Evolutionary conservation across 1,140 invertebrate species (phyloP), one percentile per base, ranked within the genome.

Genomic region (Parapsyche elsis): DNA sequence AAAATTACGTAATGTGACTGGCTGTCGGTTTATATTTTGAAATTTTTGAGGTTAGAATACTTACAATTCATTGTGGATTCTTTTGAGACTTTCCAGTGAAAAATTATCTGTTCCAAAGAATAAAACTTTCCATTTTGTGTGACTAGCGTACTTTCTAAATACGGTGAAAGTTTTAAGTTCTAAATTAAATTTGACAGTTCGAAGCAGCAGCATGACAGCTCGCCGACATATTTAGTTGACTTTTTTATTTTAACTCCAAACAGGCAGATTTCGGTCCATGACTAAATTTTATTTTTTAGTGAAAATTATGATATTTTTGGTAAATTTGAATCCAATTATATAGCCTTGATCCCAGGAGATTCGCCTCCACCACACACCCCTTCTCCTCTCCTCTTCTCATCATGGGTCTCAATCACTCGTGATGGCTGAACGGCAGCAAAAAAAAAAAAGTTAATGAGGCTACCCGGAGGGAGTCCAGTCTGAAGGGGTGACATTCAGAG

Each of bases 91-190:
- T 59, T 89, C 86, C n/a, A 93, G 76, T 0, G 93, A 91, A 88
- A 94, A 94, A 46, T 90, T 86, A 84, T 94, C 92, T 10, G 91
- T 91, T 1, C 93, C 93, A 85, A 93, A 94, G 86, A 94, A 94
- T 78, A 94, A 85, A 21, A 93, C 85, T 57, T 87, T 91, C 90
- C 91, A 92, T 61, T 84, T 84, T 23, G 46, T 71, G 5, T 53
- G 45, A 77, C 14, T 23, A 16, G 12, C 1, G 9, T 24, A 64
- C 5, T 77, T 64, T 77, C 30, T 64, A 10, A 64, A 21, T 38
- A 64, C 7, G 21, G 5, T 77, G 9, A 77, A 64, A 30, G 10
- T 14, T 2, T 53, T 53, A 5, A 5, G 2, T 5, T 12, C 2
- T 53, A 53, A 53, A 53, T 53, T 53, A 4, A 12, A 12, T 14